Base-by-base conservation (phyloP, 35 echinoderm and acorn worm genomes). In the Hemicentrotus pulcherrimus region DNA sequence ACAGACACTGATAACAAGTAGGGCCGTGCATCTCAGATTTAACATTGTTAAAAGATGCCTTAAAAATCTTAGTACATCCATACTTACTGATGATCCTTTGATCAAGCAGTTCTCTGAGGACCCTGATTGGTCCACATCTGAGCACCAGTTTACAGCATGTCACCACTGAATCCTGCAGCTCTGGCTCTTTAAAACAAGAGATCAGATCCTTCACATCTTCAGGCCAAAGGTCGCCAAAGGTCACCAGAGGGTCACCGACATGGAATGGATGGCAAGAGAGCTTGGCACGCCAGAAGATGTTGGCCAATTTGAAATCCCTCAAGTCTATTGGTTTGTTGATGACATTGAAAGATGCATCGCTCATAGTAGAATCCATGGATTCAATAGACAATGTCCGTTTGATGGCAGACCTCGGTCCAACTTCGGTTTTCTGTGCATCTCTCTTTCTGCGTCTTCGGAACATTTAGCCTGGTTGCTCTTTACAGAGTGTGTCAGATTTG, bases 241-340 rank as follows among this genome's bases (percentile, higher is more conserved):
- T 30, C 47, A 99, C 94, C 0, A 90, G 19, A 32, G 91, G 46
- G 88, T 97, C 96, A n/a, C 98, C 98, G 86, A 88, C 92, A 10
- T 85, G 41, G 50, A 86, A 97, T 6, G 95, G 94, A 94, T 97
- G 96, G 90, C 96, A 99, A 47, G 95, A 95, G 31, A 99, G 92
- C 41, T 96, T 97, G 30, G 98, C 46, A 28, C 98, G 85, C 98
- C 98, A 99, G 91, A 99, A 99, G 2, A 96, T 95, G 94, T 99
- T 97, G 50, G 91, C 91, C 4, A 93, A 14, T 58, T 58, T 93
- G 91, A 48, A 93, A n/a, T 93, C 91, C 48, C 30, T 58, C 4
- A n/a, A 28, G 46, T 47, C 91, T 31, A 18, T 14, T 14, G 9
- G 46, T 13, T 93, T 47, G n/a, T 18, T 32, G 91, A 58, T 28